phyloP scores from a whole-genome alignment of 2,888 invertebrate genomes.

The Drosophila paucipuncta region DNA sequence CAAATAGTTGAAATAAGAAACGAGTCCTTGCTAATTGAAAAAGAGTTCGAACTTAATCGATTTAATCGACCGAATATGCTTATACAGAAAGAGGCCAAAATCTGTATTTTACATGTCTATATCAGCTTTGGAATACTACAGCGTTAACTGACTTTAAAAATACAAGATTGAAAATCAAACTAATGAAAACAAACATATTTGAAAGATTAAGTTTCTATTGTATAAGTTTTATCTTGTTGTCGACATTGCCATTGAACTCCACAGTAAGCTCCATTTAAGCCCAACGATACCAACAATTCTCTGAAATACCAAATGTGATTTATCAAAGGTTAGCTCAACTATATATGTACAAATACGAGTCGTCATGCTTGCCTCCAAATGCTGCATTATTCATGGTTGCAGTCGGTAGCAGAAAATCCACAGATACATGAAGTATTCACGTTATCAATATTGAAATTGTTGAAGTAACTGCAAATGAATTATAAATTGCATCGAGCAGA shows the following conservation, averaged over 20 bases:
- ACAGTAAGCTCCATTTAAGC: background rate
- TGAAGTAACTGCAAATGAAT: conserved; percentile 68
- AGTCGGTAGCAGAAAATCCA: conserved; percentile 37
- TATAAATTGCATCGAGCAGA: conserved; percentile 54
- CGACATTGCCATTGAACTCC: background rate
- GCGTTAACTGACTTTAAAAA: background rate
- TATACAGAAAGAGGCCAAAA: background rate
- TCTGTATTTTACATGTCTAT: background rate
- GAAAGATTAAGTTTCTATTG: background rate
- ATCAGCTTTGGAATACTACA: background rate
- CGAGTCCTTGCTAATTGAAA: background rate
- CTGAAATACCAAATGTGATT: background rate
- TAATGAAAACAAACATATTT: background rate
- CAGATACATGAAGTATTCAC: conserved; percentile 70
- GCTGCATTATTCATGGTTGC: conserved; percentile 52
- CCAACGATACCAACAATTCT: background rate
- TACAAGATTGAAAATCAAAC: background rate
- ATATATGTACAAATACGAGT: background rate
- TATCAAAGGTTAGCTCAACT: background rate
- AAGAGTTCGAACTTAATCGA: background rate
- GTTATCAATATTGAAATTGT: conserved; percentile 57
- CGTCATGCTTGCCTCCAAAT: conserved; percentile 22
- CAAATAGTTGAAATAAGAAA: background rate
- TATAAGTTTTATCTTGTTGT: background rate
- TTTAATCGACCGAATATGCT: background rate